phyloP scores from a whole-genome alignment of 2,113 vertebrate genomes.

The Sturnira hondurensis region DNA sequence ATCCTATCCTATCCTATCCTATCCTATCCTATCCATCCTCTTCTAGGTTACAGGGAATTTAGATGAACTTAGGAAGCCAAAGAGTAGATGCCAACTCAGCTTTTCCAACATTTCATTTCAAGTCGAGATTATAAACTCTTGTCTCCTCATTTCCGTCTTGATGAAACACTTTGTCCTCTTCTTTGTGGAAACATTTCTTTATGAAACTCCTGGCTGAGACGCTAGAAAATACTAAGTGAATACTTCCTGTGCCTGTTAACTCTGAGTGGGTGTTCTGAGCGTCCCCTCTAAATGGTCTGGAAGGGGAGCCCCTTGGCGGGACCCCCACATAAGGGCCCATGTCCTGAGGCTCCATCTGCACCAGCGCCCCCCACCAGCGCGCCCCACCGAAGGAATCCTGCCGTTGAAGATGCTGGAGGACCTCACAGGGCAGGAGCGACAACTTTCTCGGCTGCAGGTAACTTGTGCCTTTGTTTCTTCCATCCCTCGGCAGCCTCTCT shows the following conservation, averaged over 20 bases:
- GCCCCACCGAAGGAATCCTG: background rate
- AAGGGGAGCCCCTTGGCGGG: background rate
- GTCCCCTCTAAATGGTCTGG: too few relatives aligned
- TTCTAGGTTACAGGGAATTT: background rate
- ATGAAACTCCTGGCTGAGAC: background rate
- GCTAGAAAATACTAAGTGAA: background rate
- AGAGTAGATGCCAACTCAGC: background rate
- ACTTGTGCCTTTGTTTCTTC: background rate
- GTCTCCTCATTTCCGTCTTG: background rate
- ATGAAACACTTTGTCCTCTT: background rate
- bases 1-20: too few relatives aligned
- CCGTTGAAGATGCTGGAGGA: background rate
- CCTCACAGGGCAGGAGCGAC: background rate
- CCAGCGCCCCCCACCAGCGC: fast-evolving
- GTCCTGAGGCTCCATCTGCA: background rate
- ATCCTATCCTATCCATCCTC: background rate
- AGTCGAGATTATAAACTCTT: background rate
- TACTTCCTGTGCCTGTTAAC: background rate
- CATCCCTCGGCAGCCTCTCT: background rate
- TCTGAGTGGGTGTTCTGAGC: background rate
- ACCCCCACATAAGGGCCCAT: background rate
- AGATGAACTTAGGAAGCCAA: background rate
- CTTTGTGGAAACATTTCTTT: background rate
- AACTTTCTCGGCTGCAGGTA: background rate
- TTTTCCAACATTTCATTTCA: background rate